phyloP scores from a whole-genome alignment of 2,888 invertebrate genomes.

The Orthosia gothica region DNA sequence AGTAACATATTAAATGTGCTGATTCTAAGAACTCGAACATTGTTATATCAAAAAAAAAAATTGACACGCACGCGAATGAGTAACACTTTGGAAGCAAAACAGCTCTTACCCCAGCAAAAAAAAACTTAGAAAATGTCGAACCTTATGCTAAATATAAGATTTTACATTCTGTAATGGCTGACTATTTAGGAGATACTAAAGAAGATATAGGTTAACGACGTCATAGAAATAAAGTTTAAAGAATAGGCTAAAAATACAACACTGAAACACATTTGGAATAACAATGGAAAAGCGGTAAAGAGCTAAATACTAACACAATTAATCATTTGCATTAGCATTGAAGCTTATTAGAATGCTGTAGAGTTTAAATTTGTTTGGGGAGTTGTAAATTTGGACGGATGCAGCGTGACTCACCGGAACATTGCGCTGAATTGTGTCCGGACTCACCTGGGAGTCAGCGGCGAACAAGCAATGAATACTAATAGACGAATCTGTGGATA shows the following conservation, averaged over 20 bases:
- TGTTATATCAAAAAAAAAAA: conserved; percentile 45
- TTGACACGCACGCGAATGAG: conserved; percentile 55
- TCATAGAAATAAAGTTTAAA: conserved; percentile 76
- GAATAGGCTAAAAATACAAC: conserved; percentile 77
- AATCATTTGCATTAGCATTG: conserved; percentile 35
- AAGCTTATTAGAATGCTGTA: conserved; percentile 50
- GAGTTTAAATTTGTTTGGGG: conserved; percentile 56
- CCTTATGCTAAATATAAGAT: not conserved
- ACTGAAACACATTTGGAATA: conserved; percentile 78
- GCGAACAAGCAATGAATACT: conserved; percentile 79
- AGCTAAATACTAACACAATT: conserved; percentile 54
- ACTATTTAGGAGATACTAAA: conserved; percentile 55
- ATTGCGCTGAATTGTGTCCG: conserved; percentile 80
- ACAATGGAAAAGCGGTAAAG: conserved; percentile 78
- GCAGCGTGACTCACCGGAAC: conserved; percentile 87
- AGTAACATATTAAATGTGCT: conserved; percentile 58
- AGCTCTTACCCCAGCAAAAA: not conserved
- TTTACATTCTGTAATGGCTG: conserved; percentile 14
- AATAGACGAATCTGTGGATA: conserved; percentile 71
- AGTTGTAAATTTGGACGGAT: conserved; percentile 71
- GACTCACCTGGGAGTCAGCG: conserved; percentile 81
- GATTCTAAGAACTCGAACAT: conserved; percentile 60
- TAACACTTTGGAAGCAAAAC: conserved; percentile 34
- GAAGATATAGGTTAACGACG: conserved; percentile 79
- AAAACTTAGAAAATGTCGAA: not conserved